These are phyloP conservation scores for Zosterops hypoxanthus DNA, from an alignment of 2,113 vertebrate species.

Conservation along the genomic window DNA sequence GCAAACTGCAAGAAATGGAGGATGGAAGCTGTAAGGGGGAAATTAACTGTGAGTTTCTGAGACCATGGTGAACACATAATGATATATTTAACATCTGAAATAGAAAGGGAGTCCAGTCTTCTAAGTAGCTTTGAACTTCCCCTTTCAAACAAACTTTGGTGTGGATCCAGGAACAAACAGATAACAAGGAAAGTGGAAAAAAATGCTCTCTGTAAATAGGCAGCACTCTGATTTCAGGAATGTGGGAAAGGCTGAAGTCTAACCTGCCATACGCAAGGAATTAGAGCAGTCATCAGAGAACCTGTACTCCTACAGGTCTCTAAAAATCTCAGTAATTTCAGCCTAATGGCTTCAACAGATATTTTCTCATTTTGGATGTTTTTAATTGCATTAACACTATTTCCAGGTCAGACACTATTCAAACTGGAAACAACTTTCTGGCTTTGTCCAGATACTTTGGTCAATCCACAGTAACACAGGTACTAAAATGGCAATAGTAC, in stretches of 20 bases:
- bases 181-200: neutral
- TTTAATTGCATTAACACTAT: neutral
- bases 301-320: fast-evolving
- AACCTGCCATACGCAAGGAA: neutral
- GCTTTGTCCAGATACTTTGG: neutral
- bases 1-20: neutral
- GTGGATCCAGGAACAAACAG: neutral
- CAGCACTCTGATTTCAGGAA: neutral
- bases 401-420: neutral
- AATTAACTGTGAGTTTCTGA: neutral
- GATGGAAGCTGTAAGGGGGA: neutral
- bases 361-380: neutral
- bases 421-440: neutral
- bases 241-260: neutral
- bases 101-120: neutral
- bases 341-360: neutral
- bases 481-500: neutral
- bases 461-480: neutral
- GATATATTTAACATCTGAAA: neutral
- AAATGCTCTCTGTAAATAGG: neutral
- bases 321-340: no score
- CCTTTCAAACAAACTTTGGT: neutral
- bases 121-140: neutral
- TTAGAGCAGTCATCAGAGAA: neutral
- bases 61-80: neutral